Evolutionary conservation across 30 jellyfish, hydroid and myxozoan genomes (phyloP).

Genomic region (Turritopsis dohrnii): DNA sequence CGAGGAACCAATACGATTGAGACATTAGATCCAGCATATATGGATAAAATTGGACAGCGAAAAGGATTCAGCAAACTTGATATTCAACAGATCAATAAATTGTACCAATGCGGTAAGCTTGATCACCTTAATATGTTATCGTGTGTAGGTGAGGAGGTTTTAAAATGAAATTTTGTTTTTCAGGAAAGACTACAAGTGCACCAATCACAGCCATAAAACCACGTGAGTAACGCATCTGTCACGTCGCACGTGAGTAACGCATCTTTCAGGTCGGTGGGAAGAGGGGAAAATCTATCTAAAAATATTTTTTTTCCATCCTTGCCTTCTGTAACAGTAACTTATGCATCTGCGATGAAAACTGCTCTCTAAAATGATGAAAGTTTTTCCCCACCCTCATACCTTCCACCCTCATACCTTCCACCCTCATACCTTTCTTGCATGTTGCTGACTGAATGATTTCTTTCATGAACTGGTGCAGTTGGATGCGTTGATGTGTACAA

Average conservation of each 20-base stretch:
- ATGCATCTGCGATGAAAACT: too few species aligned
- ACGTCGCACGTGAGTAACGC: too few species aligned
- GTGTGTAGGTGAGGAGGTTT: neutral
- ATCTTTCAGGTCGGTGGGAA: too few species aligned
- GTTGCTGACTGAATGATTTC: neutral
- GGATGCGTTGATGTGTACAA: conserved; percentile 6
- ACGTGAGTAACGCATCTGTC: neutral
- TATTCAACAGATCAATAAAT: conserved; percentile 14
- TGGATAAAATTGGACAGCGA: conserved; percentile 22
- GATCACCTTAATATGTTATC: neutral
- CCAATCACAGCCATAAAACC: conserved; percentile 8
- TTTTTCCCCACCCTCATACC: too few species aligned
- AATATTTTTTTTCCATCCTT: neutral
- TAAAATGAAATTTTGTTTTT: neutral
- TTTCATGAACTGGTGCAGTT: neutral
- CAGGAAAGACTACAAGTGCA: neutral
- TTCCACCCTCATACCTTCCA: neutral
- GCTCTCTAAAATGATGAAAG: too few species aligned
- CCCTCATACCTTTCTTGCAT: neutral
- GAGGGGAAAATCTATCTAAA: too few species aligned
- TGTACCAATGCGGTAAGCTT: conserved; percentile 25
- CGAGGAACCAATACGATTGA: conserved; percentile 19
- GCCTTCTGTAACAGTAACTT: too few species aligned
- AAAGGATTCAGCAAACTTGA: conserved; percentile 27
- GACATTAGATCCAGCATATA: conserved; percentile 5